Percentiles rank a stretch among this genome's conserved stretches.
phyloP scores from a whole-genome alignment of 2,113 vertebrate genomes.

The Salvelinus fontinalis region DNA sequence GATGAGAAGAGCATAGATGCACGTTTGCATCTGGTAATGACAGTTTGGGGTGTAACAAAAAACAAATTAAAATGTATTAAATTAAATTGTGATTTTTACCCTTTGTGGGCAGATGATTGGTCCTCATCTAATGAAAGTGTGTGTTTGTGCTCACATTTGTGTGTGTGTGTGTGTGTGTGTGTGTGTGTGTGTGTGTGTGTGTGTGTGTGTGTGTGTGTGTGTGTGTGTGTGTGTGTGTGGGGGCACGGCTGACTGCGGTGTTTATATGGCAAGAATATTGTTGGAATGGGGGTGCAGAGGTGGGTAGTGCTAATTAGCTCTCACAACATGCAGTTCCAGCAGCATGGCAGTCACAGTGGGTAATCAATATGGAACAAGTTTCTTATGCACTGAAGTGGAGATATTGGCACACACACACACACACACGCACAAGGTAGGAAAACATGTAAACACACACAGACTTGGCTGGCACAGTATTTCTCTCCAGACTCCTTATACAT shows the following conservation, averaged over 20 bases:
- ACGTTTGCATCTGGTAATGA: slow-evolving; percentile 50
- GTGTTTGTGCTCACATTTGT: slow-evolving; percentile 6
- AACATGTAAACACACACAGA: slow-evolving; percentile 12
- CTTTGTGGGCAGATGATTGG: slow-evolving; percentile 61
- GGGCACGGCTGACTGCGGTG: slow-evolving; percentile 42
- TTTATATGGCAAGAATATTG: slow-evolving; percentile 53
- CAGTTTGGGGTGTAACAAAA: slow-evolving; percentile 59
- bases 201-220: slow-evolving; percentile 19
- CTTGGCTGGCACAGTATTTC: slow-evolving; percentile 20
- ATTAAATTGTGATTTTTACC: slow-evolving; percentile 62
- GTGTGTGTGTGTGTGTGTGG: slow-evolving; percentile 25
- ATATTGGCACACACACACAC: neutral
- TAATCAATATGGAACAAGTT: slow-evolving; percentile 69
- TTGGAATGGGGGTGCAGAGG: slow-evolving; percentile 63
- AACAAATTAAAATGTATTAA: slow-evolving; percentile 69
- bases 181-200: slow-evolving; percentile 16
- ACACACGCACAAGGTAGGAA: neutral
- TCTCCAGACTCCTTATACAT: neutral
- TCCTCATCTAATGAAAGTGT: slow-evolving; percentile 58
- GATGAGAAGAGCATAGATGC: slow-evolving; percentile 38
- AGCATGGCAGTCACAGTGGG: slow-evolving; percentile 67
- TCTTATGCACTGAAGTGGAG: slow-evolving; percentile 55
- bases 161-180: neutral
- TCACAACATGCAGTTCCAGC: slow-evolving; percentile 71
- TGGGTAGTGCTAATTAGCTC: slow-evolving; percentile 75